Percentiles rank a stretch among this genome's conserved stretches.
Conservation (phyloP, 2,888 invertebrate genomes). For the Oxystoma pomonae region DNA sequence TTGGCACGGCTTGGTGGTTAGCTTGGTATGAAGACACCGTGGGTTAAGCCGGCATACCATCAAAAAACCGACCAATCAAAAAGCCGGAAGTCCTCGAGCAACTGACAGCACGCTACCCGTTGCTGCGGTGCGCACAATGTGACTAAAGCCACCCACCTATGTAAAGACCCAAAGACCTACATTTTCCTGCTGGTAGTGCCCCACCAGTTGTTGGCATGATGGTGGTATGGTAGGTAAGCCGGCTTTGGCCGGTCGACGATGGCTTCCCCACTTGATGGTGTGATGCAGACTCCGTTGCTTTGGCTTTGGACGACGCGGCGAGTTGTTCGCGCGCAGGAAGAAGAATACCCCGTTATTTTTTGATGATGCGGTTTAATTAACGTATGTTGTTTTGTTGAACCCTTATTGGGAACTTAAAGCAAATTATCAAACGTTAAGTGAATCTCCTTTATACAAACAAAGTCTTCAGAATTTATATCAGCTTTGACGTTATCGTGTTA, state of each 20-base stretch:
- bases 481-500: too few relatives aligned
- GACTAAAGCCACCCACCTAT: conserved; percentile 46
- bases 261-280: conserved; percentile 23
- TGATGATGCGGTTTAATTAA: background rate
- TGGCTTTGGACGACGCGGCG: background rate
- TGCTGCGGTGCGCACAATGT: conserved; percentile 41
- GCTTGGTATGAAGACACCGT: too few relatives aligned
- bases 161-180: conserved; percentile 46
- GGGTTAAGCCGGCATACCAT: background rate
- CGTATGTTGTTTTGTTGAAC: too few relatives aligned
- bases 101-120: conserved; percentile 37
- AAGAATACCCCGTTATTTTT: background rate
- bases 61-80: background rate
- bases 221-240: background rate
- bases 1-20: too few relatives aligned
- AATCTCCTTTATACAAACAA: too few relatives aligned
- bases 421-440: too few relatives aligned
- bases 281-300: conserved; percentile 2
- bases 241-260: conserved; percentile 19
- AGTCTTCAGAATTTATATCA: too few relatives aligned
- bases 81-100: conserved; percentile 38
- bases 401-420: too few relatives aligned
- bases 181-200: conserved; percentile 33
- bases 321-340: background rate
- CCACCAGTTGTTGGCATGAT: conserved; percentile 27